phyloP scores from a whole-genome alignment of 2,888 invertebrate species.

The Physocephala rufipes region DNA sequence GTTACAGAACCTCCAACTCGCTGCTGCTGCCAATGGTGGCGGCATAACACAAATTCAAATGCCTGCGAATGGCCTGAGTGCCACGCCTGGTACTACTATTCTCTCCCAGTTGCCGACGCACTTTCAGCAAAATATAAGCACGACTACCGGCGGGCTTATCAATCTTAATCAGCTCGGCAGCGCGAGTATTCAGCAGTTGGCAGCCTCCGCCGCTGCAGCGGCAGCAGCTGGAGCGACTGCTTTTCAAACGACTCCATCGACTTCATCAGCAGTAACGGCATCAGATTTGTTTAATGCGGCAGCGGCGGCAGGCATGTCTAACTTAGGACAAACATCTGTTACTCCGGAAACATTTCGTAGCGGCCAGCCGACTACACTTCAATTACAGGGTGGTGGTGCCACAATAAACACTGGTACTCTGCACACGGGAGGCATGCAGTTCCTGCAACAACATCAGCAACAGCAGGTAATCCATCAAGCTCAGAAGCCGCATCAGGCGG shows the following conservation, averaged over 20 bases:
- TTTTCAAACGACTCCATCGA: slow-evolving; percentile 60
- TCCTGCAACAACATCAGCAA: slow-evolving; percentile 55
- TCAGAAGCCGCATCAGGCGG: slow-evolving; percentile 32
- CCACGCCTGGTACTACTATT: slow-evolving; percentile 49
- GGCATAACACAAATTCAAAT: slow-evolving; percentile 65
- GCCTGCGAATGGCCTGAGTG: slow-evolving; percentile 65
- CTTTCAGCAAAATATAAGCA: slow-evolving; percentile 61
- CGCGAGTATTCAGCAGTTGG: slow-evolving; percentile 62
- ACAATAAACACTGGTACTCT: slow-evolving; percentile 44
- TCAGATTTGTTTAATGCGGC: slow-evolving; percentile 48
- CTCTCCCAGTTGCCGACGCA: slow-evolving; percentile 65
- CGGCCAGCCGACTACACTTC: slow-evolving; percentile 45
- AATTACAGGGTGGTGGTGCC: slow-evolving; percentile 47
- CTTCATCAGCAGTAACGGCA: slow-evolving; percentile 38
- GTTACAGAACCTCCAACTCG: slow-evolving; percentile 64
- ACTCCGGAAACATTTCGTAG: neutral
- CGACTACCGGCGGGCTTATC: slow-evolving; percentile 55
- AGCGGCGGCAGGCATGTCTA: slow-evolving; percentile 35
- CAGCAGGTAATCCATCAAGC: slow-evolving; percentile 45
- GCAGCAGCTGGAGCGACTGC: slow-evolving; percentile 53
- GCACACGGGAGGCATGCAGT: slow-evolving; percentile 57
- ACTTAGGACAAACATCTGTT: slow-evolving; percentile 11
- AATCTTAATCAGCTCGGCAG: slow-evolving; percentile 64
- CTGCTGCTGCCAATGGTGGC: slow-evolving; percentile 59
- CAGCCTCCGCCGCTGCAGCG: slow-evolving; percentile 59